phyloP scores from a whole-genome alignment of 2,888 invertebrate species.

The Eurytoma adleriae region DNA sequence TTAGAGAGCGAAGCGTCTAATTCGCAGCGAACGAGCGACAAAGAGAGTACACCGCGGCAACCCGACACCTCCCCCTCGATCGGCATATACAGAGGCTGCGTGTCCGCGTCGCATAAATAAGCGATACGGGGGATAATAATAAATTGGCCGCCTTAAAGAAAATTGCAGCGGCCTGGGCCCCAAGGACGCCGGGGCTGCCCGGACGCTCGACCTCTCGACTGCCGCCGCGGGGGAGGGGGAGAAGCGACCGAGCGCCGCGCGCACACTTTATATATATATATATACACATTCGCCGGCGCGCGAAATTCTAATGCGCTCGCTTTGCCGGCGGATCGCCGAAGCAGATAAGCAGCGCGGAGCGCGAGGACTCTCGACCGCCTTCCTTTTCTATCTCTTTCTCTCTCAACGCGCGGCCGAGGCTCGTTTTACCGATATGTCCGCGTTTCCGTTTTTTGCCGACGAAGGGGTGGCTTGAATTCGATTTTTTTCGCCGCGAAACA shows the following conservation, averaged over 20 bases:
- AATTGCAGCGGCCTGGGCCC: slow-evolving; percentile 9
- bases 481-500: no score
- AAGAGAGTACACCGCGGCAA: background rate
- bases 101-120: background rate
- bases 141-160: slow-evolving; percentile 35
- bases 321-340: background rate
- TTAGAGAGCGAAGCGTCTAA: no score
- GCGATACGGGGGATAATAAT: slow-evolving; percentile 36
- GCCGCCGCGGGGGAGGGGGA: background rate
- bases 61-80: slow-evolving; percentile 1
- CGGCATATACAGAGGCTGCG: background rate
- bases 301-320: slow-evolving; percentile 4
- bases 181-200: slow-evolving; percentile 11
- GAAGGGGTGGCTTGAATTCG: no score
- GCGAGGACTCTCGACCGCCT: no score
- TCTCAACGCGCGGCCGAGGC: no score
- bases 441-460: no score
- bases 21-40: no score
- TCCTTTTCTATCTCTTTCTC: no score
- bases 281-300: background rate
- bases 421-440: no score
- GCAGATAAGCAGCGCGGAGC: no score
- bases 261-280: background rate
- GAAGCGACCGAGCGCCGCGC: background rate
- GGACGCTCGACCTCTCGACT: background rate